Evolutionary conservation across 2,113 vertebrate species (phyloP).

Genomic region (Polypterus senegalus): DNA sequence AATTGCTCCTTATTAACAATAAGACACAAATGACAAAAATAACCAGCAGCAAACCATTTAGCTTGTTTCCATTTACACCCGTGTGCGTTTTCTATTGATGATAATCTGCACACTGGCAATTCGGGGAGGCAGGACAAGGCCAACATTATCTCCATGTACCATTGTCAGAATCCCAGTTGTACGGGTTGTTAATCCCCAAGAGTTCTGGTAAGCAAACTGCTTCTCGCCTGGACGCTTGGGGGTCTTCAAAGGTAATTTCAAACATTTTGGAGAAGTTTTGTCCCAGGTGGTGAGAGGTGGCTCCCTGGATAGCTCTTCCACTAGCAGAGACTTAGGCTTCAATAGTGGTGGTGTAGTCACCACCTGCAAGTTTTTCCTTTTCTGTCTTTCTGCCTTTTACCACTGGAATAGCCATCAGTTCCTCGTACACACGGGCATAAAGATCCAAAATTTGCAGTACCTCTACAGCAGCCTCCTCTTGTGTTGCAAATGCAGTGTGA

Average conservation of each 20-base stretch:
- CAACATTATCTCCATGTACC: conserved; percentile 96
- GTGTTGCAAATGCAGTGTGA: conserved; percentile 58
- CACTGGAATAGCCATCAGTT: conserved; percentile 90
- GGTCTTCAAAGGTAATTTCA: conserved; percentile 91
- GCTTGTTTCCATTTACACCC: no score
- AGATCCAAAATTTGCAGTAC: conserved; percentile 89
- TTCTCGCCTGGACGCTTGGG: conserved; percentile 86
- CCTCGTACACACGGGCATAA: conserved; percentile 82
- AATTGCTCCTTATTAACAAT: no score
- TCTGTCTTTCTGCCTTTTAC: conserved; percentile 91
- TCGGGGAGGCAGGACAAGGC: conserved; percentile 78
- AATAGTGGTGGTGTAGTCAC: conserved; percentile 89
- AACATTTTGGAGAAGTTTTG: conserved; percentile 98
- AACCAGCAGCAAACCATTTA: no score
- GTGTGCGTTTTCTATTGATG: conserved; percentile 28
- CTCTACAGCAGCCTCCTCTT: conserved; percentile 67
- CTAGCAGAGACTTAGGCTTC: conserved; percentile 92
- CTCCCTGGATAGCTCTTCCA: conserved; percentile 92
- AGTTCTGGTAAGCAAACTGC: conserved; percentile 88
- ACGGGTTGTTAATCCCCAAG: conserved; percentile 91
- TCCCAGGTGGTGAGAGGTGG: conserved; percentile 88
- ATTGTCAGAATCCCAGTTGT: conserved; percentile 92
- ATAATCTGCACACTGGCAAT: conserved; percentile 90
- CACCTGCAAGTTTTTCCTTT: conserved; percentile 95
- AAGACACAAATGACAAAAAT: no score